Evolutionary conservation across 1,140 invertebrate genomes (phyloP), one percentile per base, ranked within the genome.

Genomic region (Drosophila sechellia): DNA sequence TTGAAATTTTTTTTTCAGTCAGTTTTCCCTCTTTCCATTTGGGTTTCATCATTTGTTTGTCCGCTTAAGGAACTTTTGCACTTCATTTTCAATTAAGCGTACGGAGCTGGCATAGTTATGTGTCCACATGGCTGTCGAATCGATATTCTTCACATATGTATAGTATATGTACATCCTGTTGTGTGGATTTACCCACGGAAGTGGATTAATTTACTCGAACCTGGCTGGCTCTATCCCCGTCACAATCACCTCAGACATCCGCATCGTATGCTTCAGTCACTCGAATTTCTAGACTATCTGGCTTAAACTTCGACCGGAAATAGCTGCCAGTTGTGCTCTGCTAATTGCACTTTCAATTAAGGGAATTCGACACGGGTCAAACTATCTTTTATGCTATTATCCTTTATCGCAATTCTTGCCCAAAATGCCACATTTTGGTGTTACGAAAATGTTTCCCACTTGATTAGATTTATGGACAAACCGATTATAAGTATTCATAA

Each of bases 141-240:
- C 5, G 31, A n/a, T 43, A 17, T 8, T 34, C 46, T 43, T 10
- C 35, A 37, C 35, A 37, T 37, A 12, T 4, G 20, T 22, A 22
- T 22, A 22, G 3, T 22, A 3, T 22, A 22, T 22, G 17, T 20
- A 13, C 48, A 43, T 31, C 35, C 48, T 5, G 46, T 2, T 5
- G 39, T 20, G 13, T 4, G 11, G 11, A 60, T 37, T 20, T 60
- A 43, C 37, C 35, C 61, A 27, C 52, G 31, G 34, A 52, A 55
- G 12, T 50, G 65, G 65, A 81, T 81, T 81, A 73, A 81, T 73
- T 81, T 77, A 20, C 15, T 46, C 72, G 73, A 81, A 56, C 72
- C 57, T 48, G 66, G 12, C 60, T 40, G 43, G 40, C 53, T 27
- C 52, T 43, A 15, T 48, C 63, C 49, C 69, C 35, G 10, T 69